Evolutionary conservation across 37 sponge, comb jelly and placozoan genomes (phyloP), one percentile per base, ranked within the genome.

Genomic region (Agelas oroides): DNA sequence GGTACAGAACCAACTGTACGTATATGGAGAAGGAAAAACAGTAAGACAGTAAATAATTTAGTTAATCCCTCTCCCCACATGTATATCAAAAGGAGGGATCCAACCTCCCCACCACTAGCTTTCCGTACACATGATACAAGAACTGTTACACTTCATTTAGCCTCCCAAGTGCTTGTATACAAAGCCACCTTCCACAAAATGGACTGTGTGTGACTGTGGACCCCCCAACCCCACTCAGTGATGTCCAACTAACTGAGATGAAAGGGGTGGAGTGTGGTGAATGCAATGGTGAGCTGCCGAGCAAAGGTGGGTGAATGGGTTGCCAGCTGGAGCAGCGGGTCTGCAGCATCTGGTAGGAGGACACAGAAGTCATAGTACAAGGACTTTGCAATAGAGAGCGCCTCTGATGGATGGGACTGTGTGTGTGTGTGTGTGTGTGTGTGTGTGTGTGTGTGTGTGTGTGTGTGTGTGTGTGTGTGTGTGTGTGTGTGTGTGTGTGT

Each of bases 321-420:
- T n/a, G 83, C 73, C 19, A 93, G 57, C 24, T 65, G 57, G 13
- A 74, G 6, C 39, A 93, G 53, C 37, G 94, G 94, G 11, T 82
- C 79, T 19, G 19, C 34, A 0, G 86, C 94, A 53, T 81, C 38
- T 12, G 94, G 94, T 15, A 93, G 56, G n/a, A 85, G 58, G 28
- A 81, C 82, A 82, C 94, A 89, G 64, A 93, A 93, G 25, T 81
- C 78, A 15, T 57, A 33, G 54, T 89, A 93, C 19, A 93, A n/a
- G 21, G 65, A 56, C 17, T 76, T 5, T 3, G 82, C 81, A 14
- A 93, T 16, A 2, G 40, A 12, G 2, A 65, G 36, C 24, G 87
- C 82, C 33, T 61, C 77, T 38, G 20, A 53, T 0, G 87, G 83
- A 56, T 93, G 81, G 30, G 57, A 23, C 94, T 93, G 46, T 46